Evolutionary conservation across 2,113 vertebrate genomes (phyloP).

Genomic region (Nicator chloris): DNA sequence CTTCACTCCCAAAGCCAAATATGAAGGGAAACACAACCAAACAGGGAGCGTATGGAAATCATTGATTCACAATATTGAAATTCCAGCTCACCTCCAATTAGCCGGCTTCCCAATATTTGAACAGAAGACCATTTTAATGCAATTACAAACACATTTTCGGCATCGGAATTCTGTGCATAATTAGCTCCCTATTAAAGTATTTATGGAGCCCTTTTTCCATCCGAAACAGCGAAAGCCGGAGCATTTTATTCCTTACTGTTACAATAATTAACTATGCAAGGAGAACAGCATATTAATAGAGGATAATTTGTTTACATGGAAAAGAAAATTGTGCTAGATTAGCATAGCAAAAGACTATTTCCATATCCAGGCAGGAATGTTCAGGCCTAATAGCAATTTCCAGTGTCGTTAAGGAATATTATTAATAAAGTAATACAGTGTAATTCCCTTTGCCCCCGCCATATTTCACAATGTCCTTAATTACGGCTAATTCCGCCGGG

Average conservation of each 20-base stretch:
- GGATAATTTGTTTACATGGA: constrained; percentile 84
- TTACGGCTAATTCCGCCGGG: constrained; percentile 77
- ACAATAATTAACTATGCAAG: constrained; percentile 81
- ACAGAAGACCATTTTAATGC: constrained; percentile 85
- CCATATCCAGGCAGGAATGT: constrained; percentile 77
- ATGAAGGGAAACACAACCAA: constrained; percentile 71
- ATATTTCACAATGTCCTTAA: constrained; percentile 78
- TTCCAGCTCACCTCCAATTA: constrained; percentile 81
- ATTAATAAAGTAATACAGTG: constrained; percentile 80
- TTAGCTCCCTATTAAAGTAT: constrained; percentile 84
- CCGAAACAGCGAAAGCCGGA: constrained; percentile 78
- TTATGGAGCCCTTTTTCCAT: constrained; percentile 76
- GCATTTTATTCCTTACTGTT: constrained; percentile 81
- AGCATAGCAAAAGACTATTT: constrained; percentile 82
- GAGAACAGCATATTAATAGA: constrained; percentile 81
- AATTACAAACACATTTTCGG: constrained; percentile 86
- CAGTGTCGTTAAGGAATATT: constrained; percentile 80
- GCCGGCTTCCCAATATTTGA: constrained; percentile 81
- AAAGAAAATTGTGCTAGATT: constrained; percentile 82
- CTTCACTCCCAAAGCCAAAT: constrained; percentile 64
- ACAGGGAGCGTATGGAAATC: constrained; percentile 77
- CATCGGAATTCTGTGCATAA: constrained; percentile 83
- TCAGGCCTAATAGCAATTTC: constrained; percentile 78
- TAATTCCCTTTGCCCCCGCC: constrained; percentile 73
- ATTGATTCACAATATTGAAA: constrained; percentile 82